These are phyloP conservation scores for Xestia ashworthii DNA, from an alignment of 2,888 invertebrate species.

Conservation along the genomic window DNA sequence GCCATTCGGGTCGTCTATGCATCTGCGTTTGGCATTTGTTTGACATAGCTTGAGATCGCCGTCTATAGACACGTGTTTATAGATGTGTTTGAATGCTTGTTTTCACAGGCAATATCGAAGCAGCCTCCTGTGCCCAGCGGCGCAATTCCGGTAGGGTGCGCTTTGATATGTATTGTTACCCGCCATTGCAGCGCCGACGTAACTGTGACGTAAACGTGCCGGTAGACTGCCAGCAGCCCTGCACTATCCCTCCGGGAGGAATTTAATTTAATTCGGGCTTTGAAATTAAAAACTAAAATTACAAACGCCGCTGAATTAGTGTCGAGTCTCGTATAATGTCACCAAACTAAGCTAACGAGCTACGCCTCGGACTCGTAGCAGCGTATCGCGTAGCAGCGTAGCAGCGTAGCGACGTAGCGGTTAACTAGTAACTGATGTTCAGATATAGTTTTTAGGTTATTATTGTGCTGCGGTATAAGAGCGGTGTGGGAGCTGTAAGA, in stretches of 20 bases:
- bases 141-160: not conserved
- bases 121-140: not conserved
- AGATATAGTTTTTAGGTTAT: constrained; percentile 3
- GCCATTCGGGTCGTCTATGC: too few relatives aligned
- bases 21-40: not conserved
- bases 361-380: constrained; percentile 2
- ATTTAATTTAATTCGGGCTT: constrained; percentile 32
- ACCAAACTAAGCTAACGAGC: constrained; percentile 31
- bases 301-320: constrained; percentile 17
- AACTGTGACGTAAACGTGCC: not conserved
- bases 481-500: not conserved
- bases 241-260: not conserved
- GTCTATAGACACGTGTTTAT: not conserved
- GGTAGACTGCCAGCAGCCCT: not conserved
- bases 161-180: constrained; percentile 1
- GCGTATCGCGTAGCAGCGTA: not conserved
- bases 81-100: not conserved
- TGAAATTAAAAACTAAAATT: constrained; percentile 47
- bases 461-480: too few relatives aligned
- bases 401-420: not conserved
- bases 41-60: not conserved
- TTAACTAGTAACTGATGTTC: not conserved
- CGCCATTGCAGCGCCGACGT: too few relatives aligned
- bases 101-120: not conserved
- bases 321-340: constrained; percentile 13